Conservation (phyloP, 2,888 invertebrate genomes). For the Coremacera marginata region DNA sequence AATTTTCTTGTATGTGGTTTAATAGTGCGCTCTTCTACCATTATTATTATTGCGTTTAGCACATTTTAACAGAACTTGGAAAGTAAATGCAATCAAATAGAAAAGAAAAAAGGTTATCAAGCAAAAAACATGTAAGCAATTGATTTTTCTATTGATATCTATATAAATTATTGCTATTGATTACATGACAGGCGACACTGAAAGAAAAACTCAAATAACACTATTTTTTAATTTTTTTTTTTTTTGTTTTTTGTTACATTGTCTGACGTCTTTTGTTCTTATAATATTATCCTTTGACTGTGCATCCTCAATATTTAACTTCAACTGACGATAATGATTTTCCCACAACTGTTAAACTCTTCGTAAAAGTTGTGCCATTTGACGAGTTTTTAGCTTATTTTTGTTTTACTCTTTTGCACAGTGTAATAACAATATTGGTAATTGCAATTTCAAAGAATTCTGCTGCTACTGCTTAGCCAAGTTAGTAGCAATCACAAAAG, state of each 20-base stretch:
- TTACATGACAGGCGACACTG: neutral
- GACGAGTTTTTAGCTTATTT: neutral
- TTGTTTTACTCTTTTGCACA: conserved; percentile 27
- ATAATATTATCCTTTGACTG: too few species aligned
- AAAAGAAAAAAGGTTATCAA: neutral
- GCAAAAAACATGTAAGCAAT: conserved; percentile 9
- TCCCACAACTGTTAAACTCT: neutral
- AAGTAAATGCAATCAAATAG: neutral
- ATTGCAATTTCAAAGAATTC: conserved; percentile 43
- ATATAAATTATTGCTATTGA: conserved; percentile 7
- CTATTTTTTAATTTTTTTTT: neutral
- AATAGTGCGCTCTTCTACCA: too few species aligned
- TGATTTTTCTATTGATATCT: conserved; percentile 23
- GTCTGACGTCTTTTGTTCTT: too few species aligned
- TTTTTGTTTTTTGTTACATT: neutral
- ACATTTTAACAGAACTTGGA: neutral
- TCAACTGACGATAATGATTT: neutral
- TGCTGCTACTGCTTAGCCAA: neutral
- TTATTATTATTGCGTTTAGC: neutral
- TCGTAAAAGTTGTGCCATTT: neutral
- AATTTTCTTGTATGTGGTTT: too few species aligned
- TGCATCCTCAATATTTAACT: neutral
- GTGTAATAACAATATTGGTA: conserved; percentile 46
- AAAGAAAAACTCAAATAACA: neutral
- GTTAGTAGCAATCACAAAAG: neutral